Conservation (phyloP, 2,888 invertebrate species). For the Omphaloscelis lunosa region DNA sequence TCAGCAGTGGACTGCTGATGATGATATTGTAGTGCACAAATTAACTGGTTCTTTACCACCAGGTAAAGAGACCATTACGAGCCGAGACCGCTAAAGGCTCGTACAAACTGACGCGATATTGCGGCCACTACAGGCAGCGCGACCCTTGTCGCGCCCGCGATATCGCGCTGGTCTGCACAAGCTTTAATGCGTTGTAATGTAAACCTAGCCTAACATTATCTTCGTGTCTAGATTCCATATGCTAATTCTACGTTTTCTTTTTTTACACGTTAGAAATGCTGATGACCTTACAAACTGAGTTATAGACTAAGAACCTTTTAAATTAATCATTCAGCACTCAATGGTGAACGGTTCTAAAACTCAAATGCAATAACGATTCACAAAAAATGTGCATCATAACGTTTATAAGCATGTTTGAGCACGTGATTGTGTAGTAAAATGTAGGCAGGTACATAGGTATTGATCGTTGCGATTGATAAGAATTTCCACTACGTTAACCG, state of each 20-base stretch:
- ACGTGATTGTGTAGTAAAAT: conserved; percentile 40
- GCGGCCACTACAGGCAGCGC: no score
- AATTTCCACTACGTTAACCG: conserved; percentile 5
- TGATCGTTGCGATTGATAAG: conserved; percentile 31
- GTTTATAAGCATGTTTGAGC: conserved; percentile 28
- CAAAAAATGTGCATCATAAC: conserved; percentile 30
- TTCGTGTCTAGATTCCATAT: conserved; percentile 34
- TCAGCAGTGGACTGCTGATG: not conserved
- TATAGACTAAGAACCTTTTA: conserved; percentile 23
- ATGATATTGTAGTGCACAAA: not conserved
- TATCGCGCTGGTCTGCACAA: no score
- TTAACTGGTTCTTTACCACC: no score
- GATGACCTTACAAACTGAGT: conserved; percentile 25
- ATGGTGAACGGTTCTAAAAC: conserved; percentile 15
- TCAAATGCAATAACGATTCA: not conserved
- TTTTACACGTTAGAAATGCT: conserved; percentile 33
- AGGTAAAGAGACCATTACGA: no score
- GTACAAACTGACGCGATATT: no score
- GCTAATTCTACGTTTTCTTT: conserved; percentile 18
- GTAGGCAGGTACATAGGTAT: not conserved
- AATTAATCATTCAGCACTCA: conserved; percentile 27
- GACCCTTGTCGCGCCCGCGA: no score
- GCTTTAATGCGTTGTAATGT: not conserved
- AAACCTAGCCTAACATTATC: conserved; percentile 25
- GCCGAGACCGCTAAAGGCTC: no score